Base-by-base conservation (phyloP, 2,113 vertebrate genomes). In the Podiceps cristatus region DNA sequence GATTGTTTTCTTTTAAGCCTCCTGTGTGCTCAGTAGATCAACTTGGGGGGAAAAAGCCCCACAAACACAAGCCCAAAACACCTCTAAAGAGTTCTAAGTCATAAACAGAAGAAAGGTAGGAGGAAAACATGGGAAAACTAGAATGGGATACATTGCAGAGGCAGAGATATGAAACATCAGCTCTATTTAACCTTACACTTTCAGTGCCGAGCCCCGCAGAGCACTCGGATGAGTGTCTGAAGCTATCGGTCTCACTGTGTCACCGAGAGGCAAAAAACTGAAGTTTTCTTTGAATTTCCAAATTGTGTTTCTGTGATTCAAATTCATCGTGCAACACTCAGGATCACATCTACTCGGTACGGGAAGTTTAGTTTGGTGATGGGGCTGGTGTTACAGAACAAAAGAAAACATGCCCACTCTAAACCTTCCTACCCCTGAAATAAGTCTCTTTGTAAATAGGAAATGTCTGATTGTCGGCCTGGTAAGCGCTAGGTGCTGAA, bases 341-440 rank as follows among this genome's bases (percentile, higher is more conserved):
- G 25, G 37, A 18, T 28, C 0, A 0, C 1, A 1, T 27, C 63
- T 47, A 2, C 18, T 31, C 5, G 14, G 2, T 8, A 10, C 1
- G 24, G 18, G 25, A 78, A 71, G 2, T 35, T 92, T 25, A 22
- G 5, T 52, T 24, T 40, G n/a, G 31, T 74, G 29, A 50, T 29
- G 35, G 3, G 7, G 6, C 23, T 94, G 24, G 75, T 37, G 24
- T 33, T 59, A 35, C 25, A 55, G 29, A 62, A 53, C 10, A 33
- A 45, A 64, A 59, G 14, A 37, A 52, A 62, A 53, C 5, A 7
- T 22, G 5, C 4, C 3, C 45, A 49, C 3, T 75, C 18, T 31
- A 60, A 10, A 49, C 13, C 2, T 74, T 55, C 18, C 18, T 76
- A 8, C 5, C 8, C 28, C 8, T 17, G 24, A 62, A 75, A 75